phyloP scores from a whole-genome alignment of 1,140 invertebrate genomes.

The Vollenhovia emeryi region DNA sequence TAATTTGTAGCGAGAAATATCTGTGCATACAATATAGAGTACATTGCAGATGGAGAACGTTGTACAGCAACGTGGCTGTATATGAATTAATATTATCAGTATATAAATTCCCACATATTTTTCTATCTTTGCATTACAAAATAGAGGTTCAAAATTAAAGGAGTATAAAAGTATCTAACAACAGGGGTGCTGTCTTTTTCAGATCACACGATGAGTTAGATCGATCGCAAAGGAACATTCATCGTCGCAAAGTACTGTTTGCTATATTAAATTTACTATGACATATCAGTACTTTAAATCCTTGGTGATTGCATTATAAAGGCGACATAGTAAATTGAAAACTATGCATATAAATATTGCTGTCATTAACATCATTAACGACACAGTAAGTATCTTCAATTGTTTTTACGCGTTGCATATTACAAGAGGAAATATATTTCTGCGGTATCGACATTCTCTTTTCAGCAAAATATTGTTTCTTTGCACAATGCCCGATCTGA shows the following conservation, averaged over 20 bases:
- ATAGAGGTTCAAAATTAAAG: constrained; percentile 7
- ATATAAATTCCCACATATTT: constrained; percentile 16
- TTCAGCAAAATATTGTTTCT: not conserved
- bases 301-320: not conserved
- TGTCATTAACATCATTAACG: not conserved
- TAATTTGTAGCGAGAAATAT: constrained; percentile 25
- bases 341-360: not conserved
- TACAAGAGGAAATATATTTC: not conserved
- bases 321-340: not conserved
- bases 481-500: not conserved
- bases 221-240: not conserved
- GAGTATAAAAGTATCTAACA: constrained; percentile 28
- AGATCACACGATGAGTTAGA: constrained; percentile 24
- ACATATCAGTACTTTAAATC: not conserved
- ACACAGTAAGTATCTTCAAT: not conserved
- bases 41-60: not conserved
- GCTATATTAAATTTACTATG: not conserved
- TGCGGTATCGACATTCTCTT: not conserved
- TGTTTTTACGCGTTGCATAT: constrained; percentile 2
- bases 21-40: not conserved
- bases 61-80: not conserved
- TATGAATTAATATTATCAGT: not conserved
- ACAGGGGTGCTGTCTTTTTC: constrained; percentile 18
- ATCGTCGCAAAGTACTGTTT: not conserved
- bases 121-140: constrained; percentile 17